Evolutionary conservation across 2,888 invertebrate genomes (phyloP), one percentile per base, ranked within the genome.

Genomic region (Parnassius mnemosyne): DNA sequence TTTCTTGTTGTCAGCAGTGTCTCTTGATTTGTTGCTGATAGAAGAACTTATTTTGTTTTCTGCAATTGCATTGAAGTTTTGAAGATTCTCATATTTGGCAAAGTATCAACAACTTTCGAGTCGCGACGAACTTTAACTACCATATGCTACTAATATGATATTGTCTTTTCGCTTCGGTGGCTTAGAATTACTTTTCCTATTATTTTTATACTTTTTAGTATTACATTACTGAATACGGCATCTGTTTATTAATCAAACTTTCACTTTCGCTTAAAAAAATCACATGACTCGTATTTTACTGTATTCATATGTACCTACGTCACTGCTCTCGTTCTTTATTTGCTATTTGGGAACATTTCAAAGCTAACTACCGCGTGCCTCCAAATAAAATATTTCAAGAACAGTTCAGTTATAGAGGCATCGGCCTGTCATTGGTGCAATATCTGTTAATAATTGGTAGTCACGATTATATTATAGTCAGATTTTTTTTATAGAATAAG

Each of bases 301-400:
- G 34, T 2, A 20, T 20, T 20, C 20, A 2, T 20, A 20, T 20
- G 25, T 58, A 43, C 58, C 13, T 52, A 43, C 52, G 25, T 41
- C 58, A 43, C 43, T 50, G 20, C 43, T 11, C 52, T 10, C 44
- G 49, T 52, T 58, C 44, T 54, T 50, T 54, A 54, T 60, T 60
- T 55, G 60, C n/a, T 34, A 61, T 51, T 46, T n/a, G 50, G 50
- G 50, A 47, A 53, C 25, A 56, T 51, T 50, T 43, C n/a, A 54
- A 50, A 54, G 43, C 43, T 51, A 16, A 61, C 62, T 58, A 66
- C 62, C 63, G 66, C 54, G 53, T 63, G 61, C 57, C 59, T 57
- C 52, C 50, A 51, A 63, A 52, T n/a, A 63, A 69, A 65, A 65
- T 68, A 65, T 69, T 63, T 64, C 42, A 62, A 63, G 64, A 66